Base-by-base conservation (phyloP, 2,113 vertebrate species). In the Maccullochella peelii region DNA sequence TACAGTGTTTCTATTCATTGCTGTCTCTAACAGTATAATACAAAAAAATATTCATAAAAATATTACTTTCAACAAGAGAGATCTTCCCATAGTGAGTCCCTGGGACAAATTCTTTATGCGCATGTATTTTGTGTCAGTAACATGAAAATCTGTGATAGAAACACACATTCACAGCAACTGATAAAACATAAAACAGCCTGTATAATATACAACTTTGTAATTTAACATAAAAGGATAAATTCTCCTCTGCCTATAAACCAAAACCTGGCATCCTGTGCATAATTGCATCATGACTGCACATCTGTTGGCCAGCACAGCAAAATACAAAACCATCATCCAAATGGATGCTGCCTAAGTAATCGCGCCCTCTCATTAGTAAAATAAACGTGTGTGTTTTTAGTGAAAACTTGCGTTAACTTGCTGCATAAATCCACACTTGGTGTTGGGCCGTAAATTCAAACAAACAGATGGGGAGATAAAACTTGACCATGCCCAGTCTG, bases 381-480 rank as follows among this genome's bases (percentile, higher is more conserved):
- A 94, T 94, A 91, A 93, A 95, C 89, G 54, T 94, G 93, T 94
- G 89, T 92, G 93, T 94, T 94, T 94, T 94, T 89, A 55, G 76
- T 73, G 86, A 92, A 93, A 95, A 93, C 72, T 90, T 89, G 65
- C 33, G 77, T 88, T 87, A 90, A 90, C 81, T 88, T 77, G n/a
- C 30, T 21, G 80, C 82, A 78, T 94, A 94, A 94, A 92, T 93
- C 89, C 84, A 67, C 82, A 38, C 72, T 79, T 58, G 65, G 75
- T 79, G 69, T 70, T 0, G 49, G 20, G 85, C 90, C 78, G 89
- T 93, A 93, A 94, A 94, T 93, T 90, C 87, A 86, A 86, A 93
- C 85, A 93, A 91, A 93, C 88, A 93, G 88, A 94, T 93, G 92
- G 88, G 83, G 73, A 91, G 84, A 93, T 93, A 95, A 92, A 92